These are phyloP conservation scores for Varroa destructor DNA, from an alignment of 1,140 invertebrate species.

Conservation along the genomic window DNA sequence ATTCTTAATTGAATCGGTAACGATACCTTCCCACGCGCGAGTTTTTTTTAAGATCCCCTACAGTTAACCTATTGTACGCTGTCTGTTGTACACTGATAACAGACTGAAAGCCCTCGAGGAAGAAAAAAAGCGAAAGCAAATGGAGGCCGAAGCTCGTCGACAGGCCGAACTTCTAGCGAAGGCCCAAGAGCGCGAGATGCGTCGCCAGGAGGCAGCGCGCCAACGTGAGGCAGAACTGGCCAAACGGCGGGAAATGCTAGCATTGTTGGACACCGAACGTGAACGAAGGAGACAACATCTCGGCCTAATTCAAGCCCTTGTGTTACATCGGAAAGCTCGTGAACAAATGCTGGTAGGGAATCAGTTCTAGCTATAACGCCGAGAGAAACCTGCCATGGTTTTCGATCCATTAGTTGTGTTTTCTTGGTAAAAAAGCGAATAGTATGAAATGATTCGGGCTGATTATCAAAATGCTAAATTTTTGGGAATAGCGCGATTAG, in stretches of 20 bases:
- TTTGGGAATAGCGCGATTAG: too few species aligned
- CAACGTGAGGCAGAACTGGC: slow-evolving; percentile 77
- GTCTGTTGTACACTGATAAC: too few species aligned
- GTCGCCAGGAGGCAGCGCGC: slow-evolving; percentile 66
- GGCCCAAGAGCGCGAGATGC: slow-evolving; percentile 73
- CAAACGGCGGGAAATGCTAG: slow-evolving; percentile 67
- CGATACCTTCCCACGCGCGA: too few species aligned
- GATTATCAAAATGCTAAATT: too few species aligned
- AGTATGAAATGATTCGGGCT: too few species aligned
- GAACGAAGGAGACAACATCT: slow-evolving; percentile 80
- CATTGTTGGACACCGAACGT: slow-evolving; percentile 58
- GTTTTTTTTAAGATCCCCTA: too few species aligned
- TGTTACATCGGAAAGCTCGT: slow-evolving; percentile 41
- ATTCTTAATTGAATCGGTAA: too few species aligned
- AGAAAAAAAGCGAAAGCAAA: slow-evolving; percentile 43
- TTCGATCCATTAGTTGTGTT: too few species aligned
- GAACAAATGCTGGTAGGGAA: slow-evolving; percentile 53
- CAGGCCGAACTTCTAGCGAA: slow-evolving; percentile 65
- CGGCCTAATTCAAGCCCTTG: slow-evolving; percentile 67
- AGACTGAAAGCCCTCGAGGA: slow-evolving; percentile 51
- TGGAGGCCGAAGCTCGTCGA: slow-evolving; percentile 66
- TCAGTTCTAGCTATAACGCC: not conserved
- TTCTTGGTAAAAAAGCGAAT: too few species aligned
- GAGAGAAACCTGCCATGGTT: too few species aligned
- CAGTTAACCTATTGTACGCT: too few species aligned